These are phyloP conservation scores for Anoura caudifer DNA, from an alignment of 2,113 vertebrate species.

Conservation along the genomic window DNA sequence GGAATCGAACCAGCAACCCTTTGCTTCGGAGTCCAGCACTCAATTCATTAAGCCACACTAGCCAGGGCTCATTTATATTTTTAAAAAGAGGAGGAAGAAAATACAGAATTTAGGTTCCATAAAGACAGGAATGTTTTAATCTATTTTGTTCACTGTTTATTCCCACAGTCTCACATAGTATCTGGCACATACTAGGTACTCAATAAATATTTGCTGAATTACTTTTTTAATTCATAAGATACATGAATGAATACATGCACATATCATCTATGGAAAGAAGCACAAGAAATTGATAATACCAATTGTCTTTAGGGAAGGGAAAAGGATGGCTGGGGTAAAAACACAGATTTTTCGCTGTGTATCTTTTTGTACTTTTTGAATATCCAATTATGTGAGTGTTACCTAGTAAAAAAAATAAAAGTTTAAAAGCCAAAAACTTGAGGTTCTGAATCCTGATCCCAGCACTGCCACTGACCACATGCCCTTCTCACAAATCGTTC, in stretches of 20 bases:
- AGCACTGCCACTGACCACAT: not conserved
- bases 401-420: constrained; percentile 14
- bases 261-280: not conserved
- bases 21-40: too few relatives aligned
- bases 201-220: constrained; percentile 9
- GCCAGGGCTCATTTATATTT: too few relatives aligned
- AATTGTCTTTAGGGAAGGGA: not conserved
- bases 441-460: not conserved
- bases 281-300: not conserved
- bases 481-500: not conserved
- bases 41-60: too few relatives aligned
- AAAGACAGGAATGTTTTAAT: not conserved
- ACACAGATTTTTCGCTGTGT: not conserved
- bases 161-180: not conserved
- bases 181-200: not conserved
- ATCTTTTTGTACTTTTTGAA: not conserved
- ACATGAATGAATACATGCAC: not conserved
- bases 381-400: not conserved
- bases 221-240: not conserved
- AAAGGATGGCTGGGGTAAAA: not conserved
- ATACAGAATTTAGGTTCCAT: not conserved
- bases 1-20: too few relatives aligned
- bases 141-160: not conserved
- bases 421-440: not conserved
- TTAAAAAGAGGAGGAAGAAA: not conserved